phyloP scores from a whole-genome alignment of 2,797 vertebrate genomes.

The Squalus acanthias region DNA sequence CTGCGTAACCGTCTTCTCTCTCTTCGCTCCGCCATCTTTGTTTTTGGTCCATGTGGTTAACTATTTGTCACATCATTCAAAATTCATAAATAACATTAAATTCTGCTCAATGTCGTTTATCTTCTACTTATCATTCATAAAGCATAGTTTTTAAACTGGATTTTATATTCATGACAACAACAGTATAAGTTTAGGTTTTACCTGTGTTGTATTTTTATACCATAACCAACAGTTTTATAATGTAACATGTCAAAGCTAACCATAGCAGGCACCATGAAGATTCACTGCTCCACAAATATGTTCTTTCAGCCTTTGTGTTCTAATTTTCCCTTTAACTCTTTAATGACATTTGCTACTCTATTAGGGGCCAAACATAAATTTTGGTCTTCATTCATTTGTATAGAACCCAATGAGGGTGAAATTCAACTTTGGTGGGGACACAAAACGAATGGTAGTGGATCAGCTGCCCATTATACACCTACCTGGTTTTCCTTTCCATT shows the following conservation, averaged over 20 bases:
- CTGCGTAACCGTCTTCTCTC: too few species aligned
- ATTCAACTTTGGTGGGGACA: background rate
- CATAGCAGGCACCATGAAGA: background rate
- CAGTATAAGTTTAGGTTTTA: background rate
- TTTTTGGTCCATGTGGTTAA: background rate
- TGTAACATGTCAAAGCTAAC: background rate
- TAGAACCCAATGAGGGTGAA: background rate
- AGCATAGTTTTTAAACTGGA: background rate
- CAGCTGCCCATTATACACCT: background rate
- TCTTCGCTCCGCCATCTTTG: background rate
- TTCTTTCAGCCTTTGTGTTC: background rate
- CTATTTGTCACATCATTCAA: background rate
- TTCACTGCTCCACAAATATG: background rate
- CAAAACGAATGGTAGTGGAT: background rate
- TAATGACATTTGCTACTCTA: background rate
- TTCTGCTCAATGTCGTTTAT: background rate
- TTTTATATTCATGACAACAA: background rate
- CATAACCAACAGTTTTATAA: background rate
- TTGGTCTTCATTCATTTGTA: background rate
- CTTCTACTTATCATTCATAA: background rate
- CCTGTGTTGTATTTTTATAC: background rate
- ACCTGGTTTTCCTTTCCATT: background rate
- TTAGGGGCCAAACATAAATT: background rate
- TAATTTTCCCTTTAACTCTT: background rate
- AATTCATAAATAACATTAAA: background rate